phyloP scores from a whole-genome alignment of 2,113 vertebrate species.

The Poicephalus gulielmi region DNA sequence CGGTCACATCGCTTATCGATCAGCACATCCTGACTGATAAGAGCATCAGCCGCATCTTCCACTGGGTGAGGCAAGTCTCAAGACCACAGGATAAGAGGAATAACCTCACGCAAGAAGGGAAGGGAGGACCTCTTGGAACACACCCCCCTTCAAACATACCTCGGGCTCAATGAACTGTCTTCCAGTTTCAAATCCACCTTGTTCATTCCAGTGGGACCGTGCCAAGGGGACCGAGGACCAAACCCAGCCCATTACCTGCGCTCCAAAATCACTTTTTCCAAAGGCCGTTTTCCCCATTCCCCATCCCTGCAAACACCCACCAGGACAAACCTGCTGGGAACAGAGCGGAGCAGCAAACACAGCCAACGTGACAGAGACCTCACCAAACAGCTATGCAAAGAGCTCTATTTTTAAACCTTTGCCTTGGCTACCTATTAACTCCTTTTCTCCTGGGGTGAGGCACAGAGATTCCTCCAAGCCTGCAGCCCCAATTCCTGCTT shows the following conservation, averaged over 20 bases:
- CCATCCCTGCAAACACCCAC: conserved; percentile 12
- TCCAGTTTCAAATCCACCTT: background rate
- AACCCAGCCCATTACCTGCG: background rate
- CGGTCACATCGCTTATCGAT: background rate
- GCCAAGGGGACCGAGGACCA: rapidly evolving
- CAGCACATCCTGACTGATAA: rapidly evolving
- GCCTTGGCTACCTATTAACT: conserved; percentile 52
- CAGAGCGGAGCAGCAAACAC: background rate
- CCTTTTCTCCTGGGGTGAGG: conserved; percentile 43
- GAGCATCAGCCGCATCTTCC: background rate
- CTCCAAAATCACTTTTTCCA: conserved; percentile 43
- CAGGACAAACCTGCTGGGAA: conserved; percentile 9
- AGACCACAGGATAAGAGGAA: background rate
- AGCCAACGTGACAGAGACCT: conserved; percentile 36
- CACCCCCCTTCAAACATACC: background rate
- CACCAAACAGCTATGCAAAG: conserved; percentile 47
- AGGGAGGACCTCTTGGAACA: background rate
- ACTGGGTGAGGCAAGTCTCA: rapidly evolving
- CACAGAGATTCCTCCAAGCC: background rate
- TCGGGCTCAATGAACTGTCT: background rate
- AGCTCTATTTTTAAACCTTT: conserved; percentile 58
- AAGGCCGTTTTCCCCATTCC: background rate
- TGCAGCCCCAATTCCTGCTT: conserved; percentile 2
- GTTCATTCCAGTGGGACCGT: background rate
- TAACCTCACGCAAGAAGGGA: background rate